Conservation (phyloP, 2,888 invertebrate species). For the Atherix ibis region DNA sequence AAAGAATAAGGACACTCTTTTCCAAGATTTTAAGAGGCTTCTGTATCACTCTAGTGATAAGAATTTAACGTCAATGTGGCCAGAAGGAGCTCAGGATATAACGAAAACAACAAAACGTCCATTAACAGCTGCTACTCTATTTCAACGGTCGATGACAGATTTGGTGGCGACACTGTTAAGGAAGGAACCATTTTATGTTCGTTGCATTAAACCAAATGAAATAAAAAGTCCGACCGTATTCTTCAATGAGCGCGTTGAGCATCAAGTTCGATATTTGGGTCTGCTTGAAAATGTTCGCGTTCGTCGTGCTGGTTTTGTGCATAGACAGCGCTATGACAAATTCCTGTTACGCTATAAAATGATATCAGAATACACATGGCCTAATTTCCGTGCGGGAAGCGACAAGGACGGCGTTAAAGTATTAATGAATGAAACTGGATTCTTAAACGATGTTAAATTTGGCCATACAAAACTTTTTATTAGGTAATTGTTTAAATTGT, state of each 20-base stretch:
- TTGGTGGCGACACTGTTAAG: conserved; percentile 73
- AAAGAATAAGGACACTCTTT: conserved; percentile 92
- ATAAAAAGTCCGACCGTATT: conserved; percentile 75
- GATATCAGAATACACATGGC: conserved; percentile 93
- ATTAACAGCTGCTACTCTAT: conserved; percentile 81
- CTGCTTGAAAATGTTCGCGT: conserved; percentile 92
- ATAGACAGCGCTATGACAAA: conserved; percentile 81
- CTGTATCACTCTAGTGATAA: conserved; percentile 67
- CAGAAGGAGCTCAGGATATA: conserved; percentile 85
- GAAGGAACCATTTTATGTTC: conserved; percentile 93
- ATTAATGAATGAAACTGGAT: conserved; percentile 64
- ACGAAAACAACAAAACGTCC: conserved; percentile 88
- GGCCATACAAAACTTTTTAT: conserved; percentile 95
- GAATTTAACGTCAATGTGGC: conserved; percentile 82
- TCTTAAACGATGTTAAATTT: conserved; percentile 72
- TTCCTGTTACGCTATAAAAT: conserved; percentile 94
- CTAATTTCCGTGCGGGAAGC: conserved; percentile 67
- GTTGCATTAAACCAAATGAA: conserved; percentile 95
- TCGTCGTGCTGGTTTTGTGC: conserved; percentile 92
- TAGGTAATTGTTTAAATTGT: conserved; percentile 33
- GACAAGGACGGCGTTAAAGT: conserved; percentile 73
- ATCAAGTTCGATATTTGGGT: conserved; percentile 57
- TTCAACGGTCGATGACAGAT: conserved; percentile 87
- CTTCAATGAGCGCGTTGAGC: conserved; percentile 55
- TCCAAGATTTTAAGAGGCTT: conserved; percentile 91